phyloP scores from a whole-genome alignment of 2,113 vertebrate species.

The Lagopus muta region DNA sequence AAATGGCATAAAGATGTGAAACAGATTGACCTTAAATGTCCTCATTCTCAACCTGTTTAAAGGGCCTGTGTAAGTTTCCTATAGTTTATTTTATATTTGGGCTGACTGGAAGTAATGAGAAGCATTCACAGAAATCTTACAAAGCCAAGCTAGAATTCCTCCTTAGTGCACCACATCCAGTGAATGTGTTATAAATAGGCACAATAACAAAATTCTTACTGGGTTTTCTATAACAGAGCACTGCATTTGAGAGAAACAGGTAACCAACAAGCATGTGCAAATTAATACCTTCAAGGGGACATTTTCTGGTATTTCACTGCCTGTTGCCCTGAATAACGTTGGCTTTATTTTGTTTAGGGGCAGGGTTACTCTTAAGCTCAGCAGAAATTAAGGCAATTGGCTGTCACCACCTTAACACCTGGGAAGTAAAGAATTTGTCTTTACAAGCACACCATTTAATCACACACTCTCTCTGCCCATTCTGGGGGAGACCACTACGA shows the following conservation, averaged over 20 bases:
- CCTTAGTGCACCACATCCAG: background rate
- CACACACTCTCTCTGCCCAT: constrained; percentile 19
- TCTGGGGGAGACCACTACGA: constrained; percentile 43
- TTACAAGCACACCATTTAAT: constrained; percentile 54
- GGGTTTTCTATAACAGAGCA: background rate
- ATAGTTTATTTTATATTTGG: background rate
- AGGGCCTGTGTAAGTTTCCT: background rate
- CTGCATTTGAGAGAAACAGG: background rate
- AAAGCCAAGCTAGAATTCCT: background rate
- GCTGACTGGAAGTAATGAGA: background rate
- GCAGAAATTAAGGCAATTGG: background rate
- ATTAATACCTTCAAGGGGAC: background rate
- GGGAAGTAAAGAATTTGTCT: background rate
- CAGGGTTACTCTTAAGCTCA: background rate
- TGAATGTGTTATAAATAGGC: background rate
- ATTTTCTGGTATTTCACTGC: background rate
- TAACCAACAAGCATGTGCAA: background rate
- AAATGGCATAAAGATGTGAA: constrained; percentile 73
- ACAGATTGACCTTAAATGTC: constrained; percentile 66
- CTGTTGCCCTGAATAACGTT: background rate
- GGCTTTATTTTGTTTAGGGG: constrained; percentile 16
- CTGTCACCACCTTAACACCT: constrained; percentile 36
- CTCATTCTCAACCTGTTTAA: background rate
- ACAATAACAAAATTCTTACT: background rate
- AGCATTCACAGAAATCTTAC: background rate